Base-by-base conservation (phyloP, 2,113 vertebrate species). In the Anhinga rufa region DNA sequence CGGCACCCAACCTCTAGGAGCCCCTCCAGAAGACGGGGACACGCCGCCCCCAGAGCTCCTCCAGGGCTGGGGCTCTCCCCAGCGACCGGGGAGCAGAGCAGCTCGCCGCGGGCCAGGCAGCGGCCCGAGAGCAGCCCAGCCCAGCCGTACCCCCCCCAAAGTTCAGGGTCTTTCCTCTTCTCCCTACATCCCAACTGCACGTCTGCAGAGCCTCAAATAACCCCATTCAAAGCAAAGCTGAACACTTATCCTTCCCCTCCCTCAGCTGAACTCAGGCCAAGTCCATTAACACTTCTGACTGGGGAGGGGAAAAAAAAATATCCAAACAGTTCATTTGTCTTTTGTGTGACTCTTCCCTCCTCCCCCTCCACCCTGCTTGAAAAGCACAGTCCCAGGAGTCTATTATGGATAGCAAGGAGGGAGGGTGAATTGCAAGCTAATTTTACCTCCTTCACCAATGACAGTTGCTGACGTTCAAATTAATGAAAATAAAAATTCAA, bases 401-500 rank as follows among this genome's bases (percentile, higher is more conserved):
- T 72, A 54, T 93, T 92, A 88, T 52, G 89, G 95, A 69, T 62
- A 55, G 34, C 61, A 15, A 51, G 92, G 80, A 77, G 55, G 92
- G 93, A 76, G 92, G 61, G 77, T 24, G 91, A 86, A 68, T 34
- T 10, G 78, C 89, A 34, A 57, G 95, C 96, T 96, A 94, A 96
- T 96, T 97, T 96, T 96, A 95, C 91, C 86, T 93, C 93, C 93
- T 77, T 91, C 94, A 92, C 91, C 81, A 86, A 58, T 95, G 95
- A 95, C 93, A 93, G 86, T 36, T 86, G 95, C 95, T 94, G 92
- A 96, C 93, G 95, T 90, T 86, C 92, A 86, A 94, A 95, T 97
- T 96, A 97, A 96, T 95, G 96, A 97, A 96, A 96, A 92, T 88
- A 97, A 95, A 87, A 95, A 94, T 88, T 62, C 94, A 81, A 34